Evolutionary conservation across 2,888 invertebrate genomes (phyloP).

Genomic region (Antitype chi): DNA sequence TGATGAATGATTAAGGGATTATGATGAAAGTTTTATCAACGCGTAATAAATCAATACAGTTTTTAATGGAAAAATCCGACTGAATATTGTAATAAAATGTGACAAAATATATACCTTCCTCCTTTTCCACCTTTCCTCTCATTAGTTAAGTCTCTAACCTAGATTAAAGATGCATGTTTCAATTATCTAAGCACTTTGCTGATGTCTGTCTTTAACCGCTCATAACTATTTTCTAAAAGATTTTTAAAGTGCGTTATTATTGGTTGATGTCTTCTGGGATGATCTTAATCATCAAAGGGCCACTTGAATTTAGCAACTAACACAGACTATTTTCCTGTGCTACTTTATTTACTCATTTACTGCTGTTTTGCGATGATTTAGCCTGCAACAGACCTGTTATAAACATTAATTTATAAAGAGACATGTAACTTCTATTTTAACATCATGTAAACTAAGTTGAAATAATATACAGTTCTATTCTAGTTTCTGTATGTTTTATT

Average conservation of each 20-base stretch:
- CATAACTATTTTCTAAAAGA: fast-evolving
- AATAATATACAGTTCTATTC: constrained; percentile 19
- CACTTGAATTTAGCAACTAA: background rate
- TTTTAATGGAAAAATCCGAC: background rate
- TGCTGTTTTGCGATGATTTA: background rate
- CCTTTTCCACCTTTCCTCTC: background rate
- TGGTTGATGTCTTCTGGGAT: background rate
- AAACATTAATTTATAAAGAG: background rate
- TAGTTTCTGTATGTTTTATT: constrained; percentile 17
- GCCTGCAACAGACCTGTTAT: background rate
- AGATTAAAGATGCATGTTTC: background rate
- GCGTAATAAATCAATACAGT: background rate
- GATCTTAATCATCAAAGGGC: background rate
- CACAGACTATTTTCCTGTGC: background rate
- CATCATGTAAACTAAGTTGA: background rate
- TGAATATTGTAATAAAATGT: background rate
- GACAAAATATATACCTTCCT: background rate
- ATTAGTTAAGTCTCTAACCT: background rate
- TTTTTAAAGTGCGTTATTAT: background rate
- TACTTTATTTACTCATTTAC: background rate
- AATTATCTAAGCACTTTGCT: background rate
- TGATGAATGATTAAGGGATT: constrained; percentile 2
- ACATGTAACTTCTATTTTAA: constrained; percentile 18
- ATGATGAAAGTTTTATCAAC: background rate
- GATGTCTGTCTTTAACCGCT: background rate